phyloP scores from a whole-genome alignment of 2,113 vertebrate genomes.

The Oreotrochilus melanogaster region DNA sequence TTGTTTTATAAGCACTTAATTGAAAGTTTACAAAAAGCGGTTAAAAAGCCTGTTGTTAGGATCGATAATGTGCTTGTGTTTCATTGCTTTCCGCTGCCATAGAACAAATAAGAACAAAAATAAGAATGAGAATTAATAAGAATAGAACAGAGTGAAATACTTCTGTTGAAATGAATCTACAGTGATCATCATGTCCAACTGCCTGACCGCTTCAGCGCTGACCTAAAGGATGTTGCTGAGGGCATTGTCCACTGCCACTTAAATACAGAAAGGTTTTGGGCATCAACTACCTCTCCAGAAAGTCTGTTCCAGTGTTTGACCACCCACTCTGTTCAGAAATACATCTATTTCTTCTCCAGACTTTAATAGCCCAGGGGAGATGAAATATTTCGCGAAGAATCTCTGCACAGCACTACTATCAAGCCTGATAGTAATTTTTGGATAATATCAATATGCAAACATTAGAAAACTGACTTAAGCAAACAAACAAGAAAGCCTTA shows the following conservation, averaged over 20 bases:
- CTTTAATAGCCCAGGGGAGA: background rate
- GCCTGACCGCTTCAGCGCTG: background rate
- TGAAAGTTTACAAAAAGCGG: background rate
- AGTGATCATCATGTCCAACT: accelerated
- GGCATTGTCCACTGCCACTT: background rate
- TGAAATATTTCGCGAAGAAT: background rate
- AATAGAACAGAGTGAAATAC: too few species aligned
- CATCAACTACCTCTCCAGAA: background rate
- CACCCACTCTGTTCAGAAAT: background rate
- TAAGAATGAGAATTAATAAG: too few species aligned
- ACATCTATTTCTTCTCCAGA: background rate
- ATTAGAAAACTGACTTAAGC: background rate
- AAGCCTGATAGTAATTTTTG: background rate
- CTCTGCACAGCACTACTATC: background rate
- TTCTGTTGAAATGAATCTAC: background rate
- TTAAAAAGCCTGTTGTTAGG: background rate
- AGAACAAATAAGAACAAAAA: too few species aligned
- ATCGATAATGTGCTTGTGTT: background rate
- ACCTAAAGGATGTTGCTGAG: background rate
- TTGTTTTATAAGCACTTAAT: background rate
- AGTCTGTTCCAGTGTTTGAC: background rate
- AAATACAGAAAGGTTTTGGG: background rate
- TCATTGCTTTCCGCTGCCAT: background rate
- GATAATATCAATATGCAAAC: background rate
- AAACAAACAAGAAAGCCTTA: background rate